Percentiles rank a stretch among this genome's conserved stretches.
Conservation (phyloP, 1,140 invertebrate species). For the Pteromalus puparum region DNA sequence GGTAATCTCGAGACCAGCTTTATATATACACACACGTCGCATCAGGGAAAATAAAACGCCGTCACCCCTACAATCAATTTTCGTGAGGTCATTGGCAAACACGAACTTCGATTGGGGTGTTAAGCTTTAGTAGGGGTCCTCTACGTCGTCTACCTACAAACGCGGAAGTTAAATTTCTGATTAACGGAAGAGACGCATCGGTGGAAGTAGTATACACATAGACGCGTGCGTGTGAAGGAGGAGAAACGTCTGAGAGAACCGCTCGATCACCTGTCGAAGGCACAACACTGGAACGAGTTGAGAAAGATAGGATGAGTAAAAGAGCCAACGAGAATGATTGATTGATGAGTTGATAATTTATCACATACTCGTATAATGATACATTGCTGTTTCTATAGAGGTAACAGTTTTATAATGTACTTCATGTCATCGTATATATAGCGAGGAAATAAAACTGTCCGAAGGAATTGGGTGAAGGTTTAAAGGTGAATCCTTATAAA, state of each 20-base stretch:
- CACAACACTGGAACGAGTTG: neutral
- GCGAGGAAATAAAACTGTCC: neutral
- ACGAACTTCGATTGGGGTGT: neutral
- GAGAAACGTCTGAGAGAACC: neutral
- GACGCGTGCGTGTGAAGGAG: neutral
- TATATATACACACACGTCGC: neutral
- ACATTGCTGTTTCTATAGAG: neutral
- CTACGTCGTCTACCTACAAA: neutral
- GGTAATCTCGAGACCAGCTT: neutral
- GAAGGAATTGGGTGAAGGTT: neutral
- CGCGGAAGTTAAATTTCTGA: conserved; percentile 20
- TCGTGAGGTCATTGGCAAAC: neutral
- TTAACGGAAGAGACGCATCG: neutral
- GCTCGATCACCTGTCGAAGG: conserved; percentile 24
- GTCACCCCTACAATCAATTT: neutral
- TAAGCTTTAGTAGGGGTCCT: neutral
- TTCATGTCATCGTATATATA: neutral
- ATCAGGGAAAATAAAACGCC: neutral
- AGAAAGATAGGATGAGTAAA: neutral
- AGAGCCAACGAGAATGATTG: neutral
- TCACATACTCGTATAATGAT: neutral
- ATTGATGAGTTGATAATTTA: conserved; percentile 22
- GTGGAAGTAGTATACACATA: neutral
- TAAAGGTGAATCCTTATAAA: neutral
- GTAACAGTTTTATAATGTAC: conserved; percentile 11